phyloP scores from a whole-genome alignment of 23 tunicate species.

The Styela plicata region DNA sequence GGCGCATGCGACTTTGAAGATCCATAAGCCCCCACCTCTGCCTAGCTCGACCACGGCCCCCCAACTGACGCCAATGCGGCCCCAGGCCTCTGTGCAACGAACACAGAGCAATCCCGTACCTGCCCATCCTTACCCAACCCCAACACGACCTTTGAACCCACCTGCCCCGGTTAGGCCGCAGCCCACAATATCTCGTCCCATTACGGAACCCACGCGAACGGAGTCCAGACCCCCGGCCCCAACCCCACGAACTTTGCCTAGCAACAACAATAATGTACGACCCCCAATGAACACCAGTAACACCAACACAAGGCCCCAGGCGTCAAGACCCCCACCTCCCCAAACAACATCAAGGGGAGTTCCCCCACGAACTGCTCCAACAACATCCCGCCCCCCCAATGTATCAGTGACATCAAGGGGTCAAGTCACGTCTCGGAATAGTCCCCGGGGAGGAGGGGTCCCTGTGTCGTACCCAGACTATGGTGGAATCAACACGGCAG shows the following conservation, averaged over 20 bases:
- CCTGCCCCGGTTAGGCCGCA: background rate
- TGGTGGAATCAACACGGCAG: constrained; percentile 18
- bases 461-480: constrained; percentile 15
- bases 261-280: background rate
- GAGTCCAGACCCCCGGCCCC: background rate
- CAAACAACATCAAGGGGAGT: background rate
- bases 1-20: background rate
- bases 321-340: background rate
- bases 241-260: background rate
- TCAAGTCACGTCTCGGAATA: background rate
- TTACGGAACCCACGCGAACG: background rate
- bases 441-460: background rate
- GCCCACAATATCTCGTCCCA: background rate
- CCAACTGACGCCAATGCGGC: background rate
- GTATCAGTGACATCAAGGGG: background rate
- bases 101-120: background rate
- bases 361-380: constrained; percentile 4
- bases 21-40: constrained; percentile 8
- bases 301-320: background rate
- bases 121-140: background rate
- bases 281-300: constrained; percentile 1
- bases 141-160: background rate
- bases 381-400: background rate
- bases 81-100: background rate
- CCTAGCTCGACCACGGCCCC: constrained; percentile 1